Conservation (phyloP, 2,113 vertebrate genomes). For the Theropithecus gelada region DNA sequence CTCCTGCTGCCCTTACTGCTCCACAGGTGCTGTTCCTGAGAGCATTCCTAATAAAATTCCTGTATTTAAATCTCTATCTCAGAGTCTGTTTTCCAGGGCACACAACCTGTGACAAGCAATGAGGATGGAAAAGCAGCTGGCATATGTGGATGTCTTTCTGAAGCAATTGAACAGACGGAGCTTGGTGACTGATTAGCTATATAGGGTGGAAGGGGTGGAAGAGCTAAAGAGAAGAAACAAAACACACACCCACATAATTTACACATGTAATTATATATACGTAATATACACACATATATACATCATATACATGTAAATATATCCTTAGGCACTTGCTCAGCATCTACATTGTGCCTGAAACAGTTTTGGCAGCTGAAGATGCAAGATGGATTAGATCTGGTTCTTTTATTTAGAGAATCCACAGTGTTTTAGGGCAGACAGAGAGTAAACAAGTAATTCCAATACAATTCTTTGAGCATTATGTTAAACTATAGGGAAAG, state of each 20-base stretch:
- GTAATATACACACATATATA: neutral
- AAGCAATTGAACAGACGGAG: neutral
- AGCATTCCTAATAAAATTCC: neutral
- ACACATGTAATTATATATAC: neutral
- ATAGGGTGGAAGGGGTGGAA: neutral
- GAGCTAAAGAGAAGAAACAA: slow-evolving; percentile 30
- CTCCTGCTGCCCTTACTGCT: neutral
- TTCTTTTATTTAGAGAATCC: slow-evolving; percentile 25
- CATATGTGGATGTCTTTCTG: neutral
- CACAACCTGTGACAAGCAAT: neutral
- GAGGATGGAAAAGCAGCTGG: neutral
- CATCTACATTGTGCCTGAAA: slow-evolving; percentile 33
- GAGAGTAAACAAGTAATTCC: neutral
- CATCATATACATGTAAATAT: neutral
- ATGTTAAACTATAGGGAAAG: neutral
- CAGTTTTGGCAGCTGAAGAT: neutral
- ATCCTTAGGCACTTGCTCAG: neutral
- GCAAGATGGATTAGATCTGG: neutral
- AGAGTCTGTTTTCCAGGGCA: neutral
- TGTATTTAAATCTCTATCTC: neutral
- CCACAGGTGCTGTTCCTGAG: neutral
- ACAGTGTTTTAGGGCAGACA: neutral
- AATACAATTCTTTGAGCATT: neutral
- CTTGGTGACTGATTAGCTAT: slow-evolving; percentile 3
- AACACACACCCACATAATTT: neutral